These are phyloP conservation scores for Nemoura dubitans DNA, from an alignment of 2,888 invertebrate species.

Conservation along the genomic window DNA sequence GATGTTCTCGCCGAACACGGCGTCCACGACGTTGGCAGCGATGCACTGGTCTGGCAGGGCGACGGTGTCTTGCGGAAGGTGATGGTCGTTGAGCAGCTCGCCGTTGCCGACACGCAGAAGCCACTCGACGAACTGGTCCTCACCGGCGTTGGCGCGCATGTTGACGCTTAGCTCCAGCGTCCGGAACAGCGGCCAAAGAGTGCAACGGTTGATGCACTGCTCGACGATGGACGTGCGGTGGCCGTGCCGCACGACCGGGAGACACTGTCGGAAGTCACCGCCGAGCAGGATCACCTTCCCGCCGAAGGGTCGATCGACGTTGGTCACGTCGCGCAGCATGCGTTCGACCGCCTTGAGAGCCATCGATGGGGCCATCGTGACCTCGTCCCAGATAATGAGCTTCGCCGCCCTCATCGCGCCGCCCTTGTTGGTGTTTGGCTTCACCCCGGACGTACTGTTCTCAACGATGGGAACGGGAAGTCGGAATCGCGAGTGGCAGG, in stretches of 20 bases:
- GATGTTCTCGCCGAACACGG: slow-evolving; percentile 13
- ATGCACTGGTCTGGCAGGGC: slow-evolving; percentile 10
- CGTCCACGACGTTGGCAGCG: neutral
- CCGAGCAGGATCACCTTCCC: slow-evolving; percentile 50
- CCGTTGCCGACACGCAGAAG: slow-evolving; percentile 25
- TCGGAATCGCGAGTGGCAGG: slow-evolving; percentile 56
- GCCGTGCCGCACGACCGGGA: slow-evolving; percentile 48
- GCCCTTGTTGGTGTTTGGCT: neutral
- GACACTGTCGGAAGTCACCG: slow-evolving; percentile 51
- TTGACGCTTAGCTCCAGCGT: slow-evolving; percentile 44
- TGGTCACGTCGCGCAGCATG: slow-evolving; percentile 43
- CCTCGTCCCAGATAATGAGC: slow-evolving; percentile 29
- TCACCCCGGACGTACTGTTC: neutral
- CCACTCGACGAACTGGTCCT: neutral
- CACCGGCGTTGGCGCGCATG: slow-evolving; percentile 45
- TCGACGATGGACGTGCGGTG: slow-evolving; percentile 41
- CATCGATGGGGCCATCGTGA: slow-evolving; percentile 20
- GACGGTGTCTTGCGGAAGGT: neutral
- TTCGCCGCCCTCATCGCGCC: neutral
- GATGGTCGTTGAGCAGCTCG: neutral
- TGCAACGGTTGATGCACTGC: slow-evolving; percentile 42
- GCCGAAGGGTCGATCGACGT: slow-evolving; percentile 46
- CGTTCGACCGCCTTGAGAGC: slow-evolving; percentile 45
- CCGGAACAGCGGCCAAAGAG: slow-evolving; percentile 46
- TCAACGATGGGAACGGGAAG: slow-evolving; percentile 53